Evolutionary conservation across 2,113 vertebrate genomes (phyloP).

Genomic region (Laterallus jamaicensis): DNA sequence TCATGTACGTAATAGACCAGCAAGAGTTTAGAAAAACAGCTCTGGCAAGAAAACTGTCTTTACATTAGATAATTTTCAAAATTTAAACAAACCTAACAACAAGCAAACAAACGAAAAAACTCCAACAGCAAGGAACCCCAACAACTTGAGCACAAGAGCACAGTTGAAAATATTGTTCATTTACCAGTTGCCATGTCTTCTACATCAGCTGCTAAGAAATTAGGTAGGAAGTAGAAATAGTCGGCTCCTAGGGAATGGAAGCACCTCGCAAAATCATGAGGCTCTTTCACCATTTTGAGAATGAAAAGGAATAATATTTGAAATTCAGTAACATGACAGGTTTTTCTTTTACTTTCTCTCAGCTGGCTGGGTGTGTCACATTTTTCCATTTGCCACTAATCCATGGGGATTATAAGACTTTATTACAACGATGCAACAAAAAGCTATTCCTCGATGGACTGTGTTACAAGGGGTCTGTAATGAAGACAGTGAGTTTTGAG

Average conservation of each 20-base stretch:
- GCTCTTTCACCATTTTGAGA: background rate
- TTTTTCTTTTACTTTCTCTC: background rate
- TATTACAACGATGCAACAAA: background rate
- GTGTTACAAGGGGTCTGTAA: background rate
- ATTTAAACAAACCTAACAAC: background rate
- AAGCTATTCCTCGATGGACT: background rate
- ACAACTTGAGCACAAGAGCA: background rate
- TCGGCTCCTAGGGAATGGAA: background rate
- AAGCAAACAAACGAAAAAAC: background rate
- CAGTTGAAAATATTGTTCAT: background rate
- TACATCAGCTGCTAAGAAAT: background rate
- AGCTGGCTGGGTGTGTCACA: rapidly evolving
- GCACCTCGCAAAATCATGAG: background rate
- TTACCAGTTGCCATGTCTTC: background rate
- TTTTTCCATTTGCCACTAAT: background rate
- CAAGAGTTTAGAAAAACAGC: background rate
- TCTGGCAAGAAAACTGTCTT: background rate
- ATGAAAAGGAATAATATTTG: background rate
- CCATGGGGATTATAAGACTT: background rate
- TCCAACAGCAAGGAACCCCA: background rate
- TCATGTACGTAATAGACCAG: background rate
- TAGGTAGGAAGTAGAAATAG: background rate
- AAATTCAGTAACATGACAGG: background rate
- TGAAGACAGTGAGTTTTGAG: background rate
- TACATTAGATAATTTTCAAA: background rate